Evolutionary conservation across 2,113 vertebrate genomes (phyloP), one percentile per base, ranked within the genome.

Genomic region (Hoplias malabaricus): DNA sequence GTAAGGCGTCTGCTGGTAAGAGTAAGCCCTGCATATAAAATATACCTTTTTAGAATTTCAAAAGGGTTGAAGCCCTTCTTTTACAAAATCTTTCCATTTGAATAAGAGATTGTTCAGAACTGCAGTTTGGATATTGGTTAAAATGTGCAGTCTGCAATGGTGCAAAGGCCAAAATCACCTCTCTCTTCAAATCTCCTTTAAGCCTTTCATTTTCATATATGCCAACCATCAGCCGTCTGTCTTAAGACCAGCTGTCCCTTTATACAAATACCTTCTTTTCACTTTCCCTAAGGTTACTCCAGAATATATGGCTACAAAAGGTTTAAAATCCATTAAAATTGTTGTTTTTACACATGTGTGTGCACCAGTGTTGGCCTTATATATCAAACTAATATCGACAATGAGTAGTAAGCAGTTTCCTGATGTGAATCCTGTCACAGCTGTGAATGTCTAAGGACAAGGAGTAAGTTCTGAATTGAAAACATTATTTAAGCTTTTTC

Each of bases 31-130:
- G 12, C 33, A 54, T 38, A 27, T 57, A 34, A 76, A 66, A 59
- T 27, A 33, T 11, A n/a, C 53, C 33, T 62, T 78, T 78, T 82
- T 27, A 57, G 36, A 27, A 53, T 73, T 74, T 77, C 23, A 69
- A 46, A 23, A 34, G 2, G 31, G 9, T 10, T 2, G 6, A 31
- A 63, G 36, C 42, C 5, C 16, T 59, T 13, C 31, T 74, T 34
- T 31, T 12, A 77, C 54, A 48, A 38, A 69, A 61, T 34, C 38
- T 25, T 61, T 69, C 14, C 53, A 13, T 9, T n/a, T 43, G 27
- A 43, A 57, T 48, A 34, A 50, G 59, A 66, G 57, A 59, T 27
- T 13, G 34, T 70, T 74, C 50, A 63, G 21, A n/a, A 69, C 11
- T 71, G 54, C 1, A 16, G 29, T 23, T 62, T 25, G 8, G 31